These are phyloP conservation scores for Pampusana beccarii DNA, from an alignment of 2,113 vertebrate genomes.

Conservation along the genomic window DNA sequence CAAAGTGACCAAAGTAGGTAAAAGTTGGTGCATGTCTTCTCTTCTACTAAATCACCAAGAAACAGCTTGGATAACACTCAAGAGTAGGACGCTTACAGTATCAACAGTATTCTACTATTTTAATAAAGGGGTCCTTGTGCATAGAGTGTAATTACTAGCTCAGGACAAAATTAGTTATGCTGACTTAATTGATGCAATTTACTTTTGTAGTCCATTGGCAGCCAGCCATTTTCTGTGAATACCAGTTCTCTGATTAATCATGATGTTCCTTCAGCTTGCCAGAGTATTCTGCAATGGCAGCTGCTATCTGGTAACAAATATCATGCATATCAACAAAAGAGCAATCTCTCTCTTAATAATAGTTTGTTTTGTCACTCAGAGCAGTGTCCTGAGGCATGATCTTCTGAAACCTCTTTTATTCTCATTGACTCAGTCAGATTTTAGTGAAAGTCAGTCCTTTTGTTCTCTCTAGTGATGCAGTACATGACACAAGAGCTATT, in stretches of 20 bases:
- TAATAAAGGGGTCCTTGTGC: slow-evolving; percentile 20
- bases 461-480: neutral
- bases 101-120: slow-evolving; percentile 7
- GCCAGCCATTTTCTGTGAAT: slow-evolving; percentile 34
- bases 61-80: neutral
- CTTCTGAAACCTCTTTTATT: neutral
- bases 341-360: neutral
- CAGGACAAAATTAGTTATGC: slow-evolving; percentile 28
- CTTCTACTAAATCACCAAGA: neutral
- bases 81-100: neutral
- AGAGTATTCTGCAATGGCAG: neutral
- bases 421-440: neutral
- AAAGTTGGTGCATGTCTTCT: neutral
- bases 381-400: neutral
- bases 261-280: neutral
- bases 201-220: slow-evolving; percentile 24
- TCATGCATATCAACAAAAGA: neutral
- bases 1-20: neutral
- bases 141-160: slow-evolving; percentile 13
- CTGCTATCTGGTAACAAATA: slow-evolving; percentile 21
- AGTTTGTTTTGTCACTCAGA: neutral
- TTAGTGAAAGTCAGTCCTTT: neutral
- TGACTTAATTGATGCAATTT: slow-evolving; percentile 38
- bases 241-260: slow-evolving; percentile 7
- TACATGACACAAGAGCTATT: neutral